phyloP scores from a whole-genome alignment of 2,888 invertebrate species.

The Ormia ochracea region DNA sequence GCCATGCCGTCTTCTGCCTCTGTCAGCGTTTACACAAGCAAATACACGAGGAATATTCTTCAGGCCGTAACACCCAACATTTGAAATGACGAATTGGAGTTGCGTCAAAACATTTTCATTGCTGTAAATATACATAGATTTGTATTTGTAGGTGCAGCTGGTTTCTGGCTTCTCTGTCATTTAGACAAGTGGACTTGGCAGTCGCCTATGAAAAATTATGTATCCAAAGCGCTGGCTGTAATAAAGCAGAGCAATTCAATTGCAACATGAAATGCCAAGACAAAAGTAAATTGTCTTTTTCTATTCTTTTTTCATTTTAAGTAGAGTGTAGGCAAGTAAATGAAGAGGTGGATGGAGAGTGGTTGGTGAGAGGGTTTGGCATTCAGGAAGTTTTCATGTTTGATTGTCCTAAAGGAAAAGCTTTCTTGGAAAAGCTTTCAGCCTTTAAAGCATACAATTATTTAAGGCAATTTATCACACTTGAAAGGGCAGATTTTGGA shows the following conservation, averaged over 20 bases:
- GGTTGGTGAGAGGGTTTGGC: not conserved
- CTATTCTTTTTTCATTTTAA: not conserved
- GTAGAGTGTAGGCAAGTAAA: not conserved
- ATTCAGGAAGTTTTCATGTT: not conserved
- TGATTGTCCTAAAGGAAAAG: not conserved
- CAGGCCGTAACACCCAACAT: not conserved
- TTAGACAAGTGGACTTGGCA: conserved; percentile 61
- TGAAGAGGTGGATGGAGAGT: not conserved
- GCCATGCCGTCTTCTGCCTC: too few species aligned
- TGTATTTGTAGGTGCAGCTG: too few species aligned
- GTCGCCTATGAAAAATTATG: conserved; percentile 51
- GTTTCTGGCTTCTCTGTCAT: conserved; percentile 36
- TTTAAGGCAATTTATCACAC: not conserved
- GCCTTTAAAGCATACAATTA: not conserved
- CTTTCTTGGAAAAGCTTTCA: not conserved
- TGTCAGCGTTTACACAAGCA: too few species aligned
- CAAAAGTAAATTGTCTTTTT: not conserved
- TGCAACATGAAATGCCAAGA: conserved; percentile 25
- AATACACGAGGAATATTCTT: too few species aligned
- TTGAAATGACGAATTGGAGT: conserved; percentile 1
- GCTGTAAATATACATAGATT: too few species aligned
- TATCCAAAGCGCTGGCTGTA: not conserved
- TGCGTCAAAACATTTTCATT: not conserved
- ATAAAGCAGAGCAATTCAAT: conserved; percentile 9
- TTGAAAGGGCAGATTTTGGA: conserved; percentile 18